Evolutionary conservation across 2,888 invertebrate species (phyloP).

Genomic region (Arrhopalites spinosus): DNA sequence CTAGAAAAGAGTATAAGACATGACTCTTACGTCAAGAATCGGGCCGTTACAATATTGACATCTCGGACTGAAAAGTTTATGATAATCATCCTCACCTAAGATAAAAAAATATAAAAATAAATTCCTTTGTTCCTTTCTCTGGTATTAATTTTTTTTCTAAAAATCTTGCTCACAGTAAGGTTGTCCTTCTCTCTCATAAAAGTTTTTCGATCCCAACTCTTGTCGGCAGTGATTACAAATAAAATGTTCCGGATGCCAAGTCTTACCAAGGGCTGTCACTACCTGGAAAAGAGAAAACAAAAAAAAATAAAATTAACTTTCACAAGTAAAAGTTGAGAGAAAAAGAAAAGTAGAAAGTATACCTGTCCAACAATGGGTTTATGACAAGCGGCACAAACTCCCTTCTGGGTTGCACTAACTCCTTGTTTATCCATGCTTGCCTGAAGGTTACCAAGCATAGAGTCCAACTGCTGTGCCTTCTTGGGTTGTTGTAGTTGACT

Average conservation of each 20-base stretch:
- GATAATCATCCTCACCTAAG: constrained; percentile 93
- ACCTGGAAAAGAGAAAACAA: too few species aligned
- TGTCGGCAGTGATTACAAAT: constrained; percentile 96
- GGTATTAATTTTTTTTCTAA: too few species aligned
- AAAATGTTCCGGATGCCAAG: constrained; percentile 99
- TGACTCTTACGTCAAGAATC: constrained; percentile 84
- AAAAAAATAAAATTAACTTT: constrained; percentile 36
- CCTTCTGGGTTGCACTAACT: constrained; percentile 97
- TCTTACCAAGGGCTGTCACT: constrained; percentile 94
- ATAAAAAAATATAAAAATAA: background rate
- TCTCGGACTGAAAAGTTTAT: constrained; percentile 96
- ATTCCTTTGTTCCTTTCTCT: too few species aligned
- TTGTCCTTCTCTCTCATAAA: constrained; percentile 92
- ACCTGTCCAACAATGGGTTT: constrained; percentile 98
- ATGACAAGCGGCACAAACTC: constrained; percentile 98
- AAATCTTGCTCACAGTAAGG: constrained; percentile 72
- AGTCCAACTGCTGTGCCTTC: constrained; percentile 74
- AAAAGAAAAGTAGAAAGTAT: constrained; percentile 14
- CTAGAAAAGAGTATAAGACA: too few species aligned
- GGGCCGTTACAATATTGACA: constrained; percentile 99
- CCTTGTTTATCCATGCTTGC: constrained; percentile 99
- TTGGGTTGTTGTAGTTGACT: constrained; percentile 56
- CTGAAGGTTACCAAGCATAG: constrained; percentile 92
- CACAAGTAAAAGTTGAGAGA: background rate
- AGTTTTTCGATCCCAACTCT: constrained; percentile 95